Conservation (phyloP, 2,797 vertebrate species). For the Melanotaenia boesemani region DNA sequence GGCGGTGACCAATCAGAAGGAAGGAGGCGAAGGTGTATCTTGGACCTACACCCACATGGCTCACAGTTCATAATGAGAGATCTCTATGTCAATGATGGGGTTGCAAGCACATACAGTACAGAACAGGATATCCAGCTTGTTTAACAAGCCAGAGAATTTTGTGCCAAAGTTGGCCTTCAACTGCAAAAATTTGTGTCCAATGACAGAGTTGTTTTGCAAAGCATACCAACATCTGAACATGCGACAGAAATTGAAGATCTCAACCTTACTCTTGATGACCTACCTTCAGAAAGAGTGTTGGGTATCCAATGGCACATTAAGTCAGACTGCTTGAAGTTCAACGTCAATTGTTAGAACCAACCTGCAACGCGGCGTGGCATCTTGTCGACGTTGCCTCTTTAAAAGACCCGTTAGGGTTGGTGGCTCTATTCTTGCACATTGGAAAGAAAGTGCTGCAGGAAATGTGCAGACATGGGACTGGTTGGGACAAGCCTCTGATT, state of each 20-base stretch:
- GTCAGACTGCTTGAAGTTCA: conserved; percentile 6
- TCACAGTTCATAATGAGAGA: conserved; percentile 1
- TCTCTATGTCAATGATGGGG: neutral
- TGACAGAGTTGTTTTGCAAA: neutral
- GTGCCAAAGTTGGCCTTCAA: neutral
- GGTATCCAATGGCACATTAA: conserved; percentile 26
- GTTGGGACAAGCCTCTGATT: neutral
- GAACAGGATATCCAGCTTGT: neutral
- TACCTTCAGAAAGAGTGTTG: neutral
- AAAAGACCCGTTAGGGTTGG: neutral
- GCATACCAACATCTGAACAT: neutral
- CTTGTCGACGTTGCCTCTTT: conserved; percentile 12
- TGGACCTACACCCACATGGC: neutral
- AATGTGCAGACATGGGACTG: conserved; percentile 1
- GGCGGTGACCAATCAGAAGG: too few species aligned
- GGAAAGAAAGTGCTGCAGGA: neutral
- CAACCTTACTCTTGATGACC: neutral
- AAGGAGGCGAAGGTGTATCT: too few species aligned
- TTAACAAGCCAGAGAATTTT: neutral
- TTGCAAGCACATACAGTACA: too few species aligned
- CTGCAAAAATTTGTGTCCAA: conserved; percentile 17
- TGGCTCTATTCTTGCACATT: too few species aligned
- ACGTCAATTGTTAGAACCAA: neutral
- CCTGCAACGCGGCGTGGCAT: neutral
- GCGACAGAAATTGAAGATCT: neutral